Percentiles rank a stretch among this genome's conserved stretches.
These are phyloP conservation scores for Geopemphigus sp. DNA, from an alignment of 1,140 invertebrate genomes.

Conservation along the genomic window DNA sequence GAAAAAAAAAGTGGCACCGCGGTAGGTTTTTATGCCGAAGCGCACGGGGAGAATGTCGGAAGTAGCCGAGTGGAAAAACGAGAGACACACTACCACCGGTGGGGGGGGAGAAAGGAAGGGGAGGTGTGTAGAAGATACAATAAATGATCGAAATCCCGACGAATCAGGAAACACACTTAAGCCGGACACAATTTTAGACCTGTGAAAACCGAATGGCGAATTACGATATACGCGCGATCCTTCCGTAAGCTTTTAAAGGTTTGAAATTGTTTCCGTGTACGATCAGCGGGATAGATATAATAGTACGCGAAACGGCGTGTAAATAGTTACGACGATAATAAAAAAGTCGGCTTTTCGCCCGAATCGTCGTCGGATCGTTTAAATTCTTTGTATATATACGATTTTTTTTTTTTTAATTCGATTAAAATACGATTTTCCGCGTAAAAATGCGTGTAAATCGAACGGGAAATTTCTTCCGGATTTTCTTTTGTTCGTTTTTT, in stretches of 20 bases:
- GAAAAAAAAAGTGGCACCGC: conserved; percentile 28
- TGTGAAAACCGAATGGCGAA: conserved; percentile 11
- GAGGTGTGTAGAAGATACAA: conserved; percentile 2
- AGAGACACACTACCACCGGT: not conserved
- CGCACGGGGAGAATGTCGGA: conserved; percentile 1
- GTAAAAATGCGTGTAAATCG: too few species aligned
- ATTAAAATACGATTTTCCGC: too few species aligned
- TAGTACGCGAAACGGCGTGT: not conserved
- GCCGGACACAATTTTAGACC: conserved; percentile 22
- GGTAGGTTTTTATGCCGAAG: conserved; percentile 2
- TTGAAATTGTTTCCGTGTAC: conserved; percentile 33
- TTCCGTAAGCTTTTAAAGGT: conserved; percentile 20
- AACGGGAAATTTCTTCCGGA: too few species aligned
- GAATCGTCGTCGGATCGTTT: conserved; percentile 11
- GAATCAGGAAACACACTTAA: conserved; percentile 45
- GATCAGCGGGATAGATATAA: conserved; percentile 16
- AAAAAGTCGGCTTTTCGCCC: conserved; percentile 3
- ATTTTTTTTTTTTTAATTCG: too few species aligned
- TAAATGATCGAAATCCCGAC: conserved; percentile 40
- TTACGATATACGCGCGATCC: conserved; percentile 27
- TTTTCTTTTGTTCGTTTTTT: too few species aligned
- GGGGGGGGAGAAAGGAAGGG: too few species aligned
- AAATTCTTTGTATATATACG: not conserved
- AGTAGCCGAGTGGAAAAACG: conserved; percentile 29
- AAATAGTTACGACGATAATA: too few species aligned